Conservation (phyloP, 2,797 vertebrate species). For the Dromococcyx pavoninus region DNA sequence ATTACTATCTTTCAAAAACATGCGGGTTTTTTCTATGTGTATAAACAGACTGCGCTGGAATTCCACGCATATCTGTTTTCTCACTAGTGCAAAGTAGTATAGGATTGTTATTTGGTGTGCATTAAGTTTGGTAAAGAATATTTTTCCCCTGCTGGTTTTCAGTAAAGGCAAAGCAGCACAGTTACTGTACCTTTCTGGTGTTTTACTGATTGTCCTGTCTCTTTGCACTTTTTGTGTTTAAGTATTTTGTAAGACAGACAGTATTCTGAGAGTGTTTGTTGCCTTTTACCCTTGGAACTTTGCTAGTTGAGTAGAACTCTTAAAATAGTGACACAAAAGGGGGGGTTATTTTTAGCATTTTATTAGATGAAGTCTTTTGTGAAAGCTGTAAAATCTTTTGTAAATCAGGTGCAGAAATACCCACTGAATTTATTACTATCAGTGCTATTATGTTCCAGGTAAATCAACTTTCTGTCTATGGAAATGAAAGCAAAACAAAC, state of each 20-base stretch:
- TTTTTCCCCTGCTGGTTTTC: not conserved
- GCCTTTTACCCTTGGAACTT: not conserved
- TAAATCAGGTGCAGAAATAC: not conserved
- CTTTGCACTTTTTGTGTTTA: not conserved
- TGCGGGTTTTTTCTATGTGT: not conserved
- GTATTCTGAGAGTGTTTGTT: not conserved
- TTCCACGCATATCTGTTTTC: not conserved
- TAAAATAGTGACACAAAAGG: not conserved
- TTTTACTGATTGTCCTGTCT: not conserved
- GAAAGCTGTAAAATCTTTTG: not conserved
- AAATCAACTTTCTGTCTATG: not conserved
- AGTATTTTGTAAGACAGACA: not conserved
- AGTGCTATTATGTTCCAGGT: not conserved
- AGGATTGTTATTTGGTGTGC: not conserved
- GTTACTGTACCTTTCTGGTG: not conserved
- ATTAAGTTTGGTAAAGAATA: not conserved
- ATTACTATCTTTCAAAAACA: not conserved
- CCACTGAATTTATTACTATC: not conserved
- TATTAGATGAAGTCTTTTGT: not conserved
- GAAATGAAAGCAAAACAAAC: not conserved
- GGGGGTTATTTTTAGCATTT: not conserved
- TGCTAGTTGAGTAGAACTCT: not conserved
- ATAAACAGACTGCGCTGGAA: not conserved
- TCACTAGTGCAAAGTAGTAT: not conserved
- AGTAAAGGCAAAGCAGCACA: not conserved